Conservation (phyloP, 2,888 invertebrate genomes). For the Clistopyga incitator region DNA sequence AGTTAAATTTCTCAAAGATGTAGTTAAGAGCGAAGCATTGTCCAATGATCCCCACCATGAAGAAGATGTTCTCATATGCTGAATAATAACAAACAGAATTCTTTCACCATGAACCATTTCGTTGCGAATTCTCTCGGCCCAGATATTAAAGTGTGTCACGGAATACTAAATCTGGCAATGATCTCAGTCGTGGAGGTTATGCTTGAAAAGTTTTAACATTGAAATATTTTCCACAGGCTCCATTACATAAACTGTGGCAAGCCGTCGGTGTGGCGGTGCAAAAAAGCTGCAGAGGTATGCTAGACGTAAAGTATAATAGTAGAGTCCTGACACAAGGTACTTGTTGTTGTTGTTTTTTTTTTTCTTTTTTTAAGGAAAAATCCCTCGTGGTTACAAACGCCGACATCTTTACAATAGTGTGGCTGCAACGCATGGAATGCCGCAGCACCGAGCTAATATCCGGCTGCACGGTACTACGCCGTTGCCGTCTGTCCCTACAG, state of each 20-base stretch:
- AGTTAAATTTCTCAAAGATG: no score
- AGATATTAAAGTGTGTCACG: not conserved
- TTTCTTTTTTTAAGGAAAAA: constrained; percentile 37
- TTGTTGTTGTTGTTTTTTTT: constrained; percentile 35
- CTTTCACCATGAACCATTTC: no score
- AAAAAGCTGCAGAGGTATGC: not conserved
- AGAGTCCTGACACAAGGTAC: constrained; percentile 27
- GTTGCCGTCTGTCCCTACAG: constrained; percentile 42
- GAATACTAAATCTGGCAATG: not conserved
- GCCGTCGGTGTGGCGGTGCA: constrained; percentile 4
- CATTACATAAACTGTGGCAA: constrained; percentile 1
- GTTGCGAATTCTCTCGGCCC: no score
- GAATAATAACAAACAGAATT: no score
- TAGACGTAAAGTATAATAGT: constrained; percentile 8
- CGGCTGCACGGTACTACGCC: constrained; percentile 61
- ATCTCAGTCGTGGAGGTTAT: not conserved
- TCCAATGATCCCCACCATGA: no score
- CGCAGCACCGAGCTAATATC: constrained; percentile 73
- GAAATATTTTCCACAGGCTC: not conserved
- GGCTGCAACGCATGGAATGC: constrained; percentile 53
- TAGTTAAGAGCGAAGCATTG: no score
- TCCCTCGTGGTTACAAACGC: constrained; percentile 42
- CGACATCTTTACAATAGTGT: constrained; percentile 60
- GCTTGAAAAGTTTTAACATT: not conserved
- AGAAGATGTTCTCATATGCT: no score